Conservation (phyloP, 2,888 invertebrate genomes). For the Dastarcus helophoroides region DNA sequence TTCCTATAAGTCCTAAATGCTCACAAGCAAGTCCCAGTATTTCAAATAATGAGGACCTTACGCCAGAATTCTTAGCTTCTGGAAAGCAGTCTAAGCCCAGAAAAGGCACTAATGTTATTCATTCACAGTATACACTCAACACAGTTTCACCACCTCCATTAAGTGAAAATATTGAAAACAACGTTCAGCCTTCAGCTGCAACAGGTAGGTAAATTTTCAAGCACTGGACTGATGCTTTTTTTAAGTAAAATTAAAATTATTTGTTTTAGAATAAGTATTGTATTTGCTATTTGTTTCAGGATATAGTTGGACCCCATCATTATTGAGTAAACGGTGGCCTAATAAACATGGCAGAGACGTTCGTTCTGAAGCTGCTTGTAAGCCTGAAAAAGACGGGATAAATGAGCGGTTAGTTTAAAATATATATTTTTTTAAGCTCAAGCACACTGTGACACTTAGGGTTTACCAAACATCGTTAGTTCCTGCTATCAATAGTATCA, state of each 20-base stretch:
- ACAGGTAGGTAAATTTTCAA: slow-evolving; percentile 15
- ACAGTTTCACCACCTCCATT: slow-evolving; percentile 24
- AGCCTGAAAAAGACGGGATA: slow-evolving; percentile 31
- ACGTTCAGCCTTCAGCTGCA: slow-evolving; percentile 22
- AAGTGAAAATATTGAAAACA: slow-evolving; percentile 21
- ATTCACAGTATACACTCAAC: too few relatives aligned
- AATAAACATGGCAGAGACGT: slow-evolving; percentile 20
- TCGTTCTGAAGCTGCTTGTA: slow-evolving; percentile 22
- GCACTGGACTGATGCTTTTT: not conserved
- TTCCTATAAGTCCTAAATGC: too few relatives aligned
- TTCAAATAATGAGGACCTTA: too few relatives aligned
- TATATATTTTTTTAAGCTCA: too few relatives aligned
- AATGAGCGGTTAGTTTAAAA: slow-evolving; percentile 15
- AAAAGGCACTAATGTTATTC: too few relatives aligned
- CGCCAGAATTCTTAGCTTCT: too few relatives aligned
- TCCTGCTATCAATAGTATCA: too few relatives aligned
- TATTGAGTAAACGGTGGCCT: slow-evolving; percentile 26
- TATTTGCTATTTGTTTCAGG: slow-evolving; percentile 15
- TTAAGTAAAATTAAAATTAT: not conserved
- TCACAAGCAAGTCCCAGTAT: too few relatives aligned
- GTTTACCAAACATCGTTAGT: too few relatives aligned
- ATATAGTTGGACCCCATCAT: slow-evolving; percentile 36
- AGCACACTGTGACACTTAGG: too few relatives aligned
- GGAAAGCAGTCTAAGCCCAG: too few relatives aligned
- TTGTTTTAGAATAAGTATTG: slow-evolving; percentile 1